A percentile compares a stretch with the other conserved stretches of the same genome.
These are phyloP conservation scores for Synanthedon formicaeformis DNA, from an alignment of 2,888 invertebrate genomes.

Conservation along the genomic window DNA sequence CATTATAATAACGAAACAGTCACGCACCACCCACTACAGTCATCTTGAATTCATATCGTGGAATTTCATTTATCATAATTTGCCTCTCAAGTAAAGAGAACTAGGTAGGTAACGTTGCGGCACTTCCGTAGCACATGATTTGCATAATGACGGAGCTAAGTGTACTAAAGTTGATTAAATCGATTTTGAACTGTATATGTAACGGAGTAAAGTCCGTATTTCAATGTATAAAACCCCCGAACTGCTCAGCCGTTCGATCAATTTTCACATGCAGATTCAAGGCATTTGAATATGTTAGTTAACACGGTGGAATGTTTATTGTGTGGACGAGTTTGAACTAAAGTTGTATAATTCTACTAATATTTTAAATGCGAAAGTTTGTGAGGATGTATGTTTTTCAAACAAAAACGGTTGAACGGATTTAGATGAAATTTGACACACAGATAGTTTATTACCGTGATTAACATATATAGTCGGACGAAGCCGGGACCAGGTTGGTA, in stretches of 20 bases:
- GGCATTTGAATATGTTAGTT: conserved; percentile 46
- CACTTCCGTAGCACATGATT: conserved; percentile 55
- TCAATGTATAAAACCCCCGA: conserved; percentile 18
- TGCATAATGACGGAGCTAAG: conserved; percentile 59
- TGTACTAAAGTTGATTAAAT: conserved; percentile 23
- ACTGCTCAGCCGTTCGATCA: conserved; percentile 39
- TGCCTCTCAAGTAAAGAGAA: conserved; percentile 50
- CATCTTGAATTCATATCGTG: conserved; percentile 15
- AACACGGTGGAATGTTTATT: conserved; percentile 6
- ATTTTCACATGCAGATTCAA: conserved; percentile 47
- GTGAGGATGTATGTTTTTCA: too few relatives aligned
- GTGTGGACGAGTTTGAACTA: background rate
- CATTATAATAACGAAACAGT: background rate
- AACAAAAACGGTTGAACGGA: too few relatives aligned
- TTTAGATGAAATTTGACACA: too few relatives aligned
- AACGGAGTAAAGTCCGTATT: conserved; percentile 23
- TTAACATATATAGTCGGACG: too few relatives aligned
- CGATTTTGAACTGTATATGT: conserved; percentile 30
- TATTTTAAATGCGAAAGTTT: background rate
- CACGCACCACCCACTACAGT: background rate
- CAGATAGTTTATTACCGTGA: too few relatives aligned
- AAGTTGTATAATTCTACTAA: background rate
- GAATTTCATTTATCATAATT: conserved; percentile 56
- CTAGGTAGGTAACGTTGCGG: conserved; percentile 52
- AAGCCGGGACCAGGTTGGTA: too few relatives aligned